Evolutionary conservation across 2,797 vertebrate species (phyloP), one percentile per base, ranked within the genome.

Genomic region (Remorina albescens): DNA sequence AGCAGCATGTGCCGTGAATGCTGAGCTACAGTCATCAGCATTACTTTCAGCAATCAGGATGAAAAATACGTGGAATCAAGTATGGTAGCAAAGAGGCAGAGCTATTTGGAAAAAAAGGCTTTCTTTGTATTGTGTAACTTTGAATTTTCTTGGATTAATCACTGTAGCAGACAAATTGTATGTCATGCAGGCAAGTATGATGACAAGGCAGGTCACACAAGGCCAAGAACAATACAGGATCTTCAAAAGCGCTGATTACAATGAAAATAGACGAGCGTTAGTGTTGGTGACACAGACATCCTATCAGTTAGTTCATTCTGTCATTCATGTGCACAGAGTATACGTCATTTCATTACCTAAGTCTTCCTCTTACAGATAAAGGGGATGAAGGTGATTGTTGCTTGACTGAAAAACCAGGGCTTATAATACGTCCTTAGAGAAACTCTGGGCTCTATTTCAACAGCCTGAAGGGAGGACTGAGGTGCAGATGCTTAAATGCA

Each of bases 151-250:
- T 57, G 4, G n/a, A 51, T 59, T 7, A 39, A 66, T 18, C 19
- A 47, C 25, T 46, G 18, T 15, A 8, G 44, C 15, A 21, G 49
- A 60, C 18, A 26, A 15, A 36, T 47, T 12, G 26, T 36, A 1
- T 57, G 21, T 10, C 10, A n/a, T 19, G 2, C 3, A 36, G 55
- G 16, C 30, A 58, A 23, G 5, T 21, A 6, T 28, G 42, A 53
- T 28, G 36, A 11, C 28, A 55, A 37, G 15, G 13, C 6, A 13
- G n/a, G 58, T 23, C 44, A 41, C 32, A 26, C 34, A 50, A 71
- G 30, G 16, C 66, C 32, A 46, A 56, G 11, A 19, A 28, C 30
- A 49, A 57, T 28, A 54, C 50, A 47, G 44, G 28, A 21, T 66
- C 37, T 26, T 41, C 5, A 49, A 28, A 23, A 8, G 2, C 16